Percentiles rank a stretch among this genome's conserved stretches.
Conservation (phyloP, 1,140 invertebrate genomes). For the Bradysia coprophila region DNA sequence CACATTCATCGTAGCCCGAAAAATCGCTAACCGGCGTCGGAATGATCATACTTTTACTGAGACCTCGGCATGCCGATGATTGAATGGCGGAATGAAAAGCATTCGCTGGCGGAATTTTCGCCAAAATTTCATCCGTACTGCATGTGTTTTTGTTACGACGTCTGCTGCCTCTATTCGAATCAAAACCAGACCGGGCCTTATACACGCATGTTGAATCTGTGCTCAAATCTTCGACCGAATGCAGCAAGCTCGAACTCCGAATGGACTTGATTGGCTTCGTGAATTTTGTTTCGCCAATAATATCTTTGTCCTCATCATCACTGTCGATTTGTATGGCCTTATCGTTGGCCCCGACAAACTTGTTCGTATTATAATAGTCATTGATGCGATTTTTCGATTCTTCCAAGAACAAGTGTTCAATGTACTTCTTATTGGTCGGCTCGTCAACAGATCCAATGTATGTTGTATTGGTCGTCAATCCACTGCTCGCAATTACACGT, state of each 20-base stretch:
- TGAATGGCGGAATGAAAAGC: not conserved
- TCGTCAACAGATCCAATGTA: conserved; percentile 18
- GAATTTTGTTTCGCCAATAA: conserved; percentile 30
- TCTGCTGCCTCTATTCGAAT: conserved; percentile 21
- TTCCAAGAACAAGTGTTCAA: conserved; percentile 21
- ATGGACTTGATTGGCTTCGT: conserved; percentile 27
- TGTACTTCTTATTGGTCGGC: conserved; percentile 16
- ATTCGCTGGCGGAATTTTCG: conserved; percentile 14
- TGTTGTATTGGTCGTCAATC: conserved; percentile 19
- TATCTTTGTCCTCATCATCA: conserved; percentile 34
- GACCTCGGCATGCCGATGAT: conserved; percentile 12
- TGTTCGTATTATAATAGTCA: conserved; percentile 13
- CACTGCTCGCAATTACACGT: conserved; percentile 12
- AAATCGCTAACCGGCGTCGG: conserved; percentile 22
- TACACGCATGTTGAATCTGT: conserved; percentile 56
- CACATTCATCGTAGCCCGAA: conserved; percentile 9
- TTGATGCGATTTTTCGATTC: conserved; percentile 22
- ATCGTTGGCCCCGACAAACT: conserved; percentile 8
- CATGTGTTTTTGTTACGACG: conserved; percentile 16
- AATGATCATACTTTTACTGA: conserved; percentile 24
- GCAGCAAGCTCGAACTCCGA: conserved; percentile 42
- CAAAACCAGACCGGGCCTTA: conserved; percentile 28
- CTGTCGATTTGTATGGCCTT: conserved; percentile 18
- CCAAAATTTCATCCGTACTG: conserved; percentile 21
- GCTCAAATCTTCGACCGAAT: conserved; percentile 51